Evolutionary conservation across 1,140 invertebrate species (phyloP).

Genomic region (Calycopis cecrops): DNA sequence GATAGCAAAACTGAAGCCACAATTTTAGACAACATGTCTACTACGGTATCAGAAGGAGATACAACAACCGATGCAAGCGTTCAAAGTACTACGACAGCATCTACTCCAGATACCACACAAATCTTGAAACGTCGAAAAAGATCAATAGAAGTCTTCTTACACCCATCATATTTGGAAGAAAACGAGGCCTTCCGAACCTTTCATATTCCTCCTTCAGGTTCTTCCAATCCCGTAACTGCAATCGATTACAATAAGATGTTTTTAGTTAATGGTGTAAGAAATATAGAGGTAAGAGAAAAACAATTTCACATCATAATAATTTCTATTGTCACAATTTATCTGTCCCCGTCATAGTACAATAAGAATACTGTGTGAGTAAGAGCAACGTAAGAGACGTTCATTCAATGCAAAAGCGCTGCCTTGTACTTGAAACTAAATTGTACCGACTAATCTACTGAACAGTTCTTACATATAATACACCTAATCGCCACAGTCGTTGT

Average conservation of each 20-base stretch:
- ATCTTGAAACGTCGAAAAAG: slow-evolving; percentile 56
- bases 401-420: too few relatives aligned
- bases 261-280: slow-evolving; percentile 61
- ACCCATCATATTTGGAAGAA: slow-evolving; percentile 51
- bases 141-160: slow-evolving; percentile 61
- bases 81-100: slow-evolving; percentile 25
- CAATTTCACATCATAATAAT: too few relatives aligned
- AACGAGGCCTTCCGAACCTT: slow-evolving; percentile 55
- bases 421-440: too few relatives aligned
- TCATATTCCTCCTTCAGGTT: slow-evolving; percentile 46
- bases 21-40: slow-evolving; percentile 15
- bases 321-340: too few relatives aligned
- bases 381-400: too few relatives aligned
- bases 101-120: slow-evolving; percentile 33
- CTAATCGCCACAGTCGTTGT: too few relatives aligned
- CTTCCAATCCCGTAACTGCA: slow-evolving; percentile 34
- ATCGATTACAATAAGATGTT: slow-evolving; percentile 46
- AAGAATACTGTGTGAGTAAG: too few relatives aligned
- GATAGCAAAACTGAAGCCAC: slow-evolving; percentile 1
- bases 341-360: too few relatives aligned
- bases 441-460: too few relatives aligned
- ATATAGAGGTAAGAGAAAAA: slow-evolving; percentile 50
- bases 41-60: slow-evolving; percentile 14
- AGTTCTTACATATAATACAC: too few relatives aligned
- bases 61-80: neutral